Base-by-base conservation (phyloP, 2,113 vertebrate genomes). In the Gyps fulvus region DNA sequence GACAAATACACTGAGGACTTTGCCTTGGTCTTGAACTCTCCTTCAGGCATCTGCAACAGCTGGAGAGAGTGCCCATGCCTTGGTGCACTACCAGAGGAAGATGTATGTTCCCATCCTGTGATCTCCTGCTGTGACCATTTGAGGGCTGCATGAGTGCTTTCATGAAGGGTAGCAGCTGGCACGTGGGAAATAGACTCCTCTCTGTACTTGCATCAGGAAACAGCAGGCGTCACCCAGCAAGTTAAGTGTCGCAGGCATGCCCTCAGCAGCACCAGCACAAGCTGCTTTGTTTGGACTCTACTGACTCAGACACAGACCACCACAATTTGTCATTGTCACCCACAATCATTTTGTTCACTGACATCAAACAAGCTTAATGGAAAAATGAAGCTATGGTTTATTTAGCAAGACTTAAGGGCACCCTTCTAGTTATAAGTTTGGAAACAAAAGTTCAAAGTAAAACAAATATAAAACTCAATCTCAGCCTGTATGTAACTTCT, bases 281-380 rank as follows among this genome's bases (percentile, higher is more conserved):
- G 2, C 84, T 29, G 55, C n/a, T 63, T 20, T 16, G 36, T 36
- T 73, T 20, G 63, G 84, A 3, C 78, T 81, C 38, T 13, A 9
- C 47, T 49, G 43, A 45, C 82, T 74, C 47, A n/a, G 50, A 25
- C 55, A 16, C 29, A 45, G 78, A 32, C 59, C 80, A 45, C 16
- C 67, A 86, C 86, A 11, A 73, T 92, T 83, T 95, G 83, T 95
- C 95, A 83, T 5, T 92, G 86, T 90, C 95, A 87, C 67, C 83
- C 47, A 22, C 93, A 49, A 62, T 70, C 76, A 16, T 14, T 74
- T 55, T 78, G 93, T 2, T 49, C 72, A 2, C 71, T 78, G 89
- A 58, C 86, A 81, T 79, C 76, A 9, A 21, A 26, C 13, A 47
- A 77, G 76, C 71, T 72, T 49, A 8, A n/a, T 18, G 67, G 86